A percentile compares a stretch with the other conserved stretches of the same genome.
These are phyloP conservation scores for Cordilura impudica DNA, from an alignment of 2,888 invertebrate species.

Conservation along the genomic window DNA sequence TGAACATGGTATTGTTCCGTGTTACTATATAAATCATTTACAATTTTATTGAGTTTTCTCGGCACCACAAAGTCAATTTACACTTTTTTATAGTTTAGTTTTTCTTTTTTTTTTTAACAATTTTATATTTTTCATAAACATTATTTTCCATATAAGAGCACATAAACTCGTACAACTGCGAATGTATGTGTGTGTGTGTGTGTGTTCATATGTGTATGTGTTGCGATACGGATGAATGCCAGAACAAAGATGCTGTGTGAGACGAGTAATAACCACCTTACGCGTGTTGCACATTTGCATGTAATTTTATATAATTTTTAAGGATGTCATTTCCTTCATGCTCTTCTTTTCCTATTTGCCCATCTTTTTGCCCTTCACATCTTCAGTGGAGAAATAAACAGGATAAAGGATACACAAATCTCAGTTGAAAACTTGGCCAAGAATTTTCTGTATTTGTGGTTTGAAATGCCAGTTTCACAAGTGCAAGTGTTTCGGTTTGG, in stretches of 20 bases:
- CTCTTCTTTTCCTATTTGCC: neutral
- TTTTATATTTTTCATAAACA: slow-evolving; percentile 14
- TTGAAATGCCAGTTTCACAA: slow-evolving; percentile 47
- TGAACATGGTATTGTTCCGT: neutral
- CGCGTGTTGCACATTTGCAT: slow-evolving; percentile 56
- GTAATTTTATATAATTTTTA: slow-evolving; percentile 7
- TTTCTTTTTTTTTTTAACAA: neutral
- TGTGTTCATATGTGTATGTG: neutral
- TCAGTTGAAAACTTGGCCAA: slow-evolving; percentile 48
- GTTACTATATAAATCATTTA: slow-evolving; percentile 54
- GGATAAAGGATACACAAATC: slow-evolving; percentile 26
- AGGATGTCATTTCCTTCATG: neutral
- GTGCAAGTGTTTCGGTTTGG: slow-evolving; percentile 41
- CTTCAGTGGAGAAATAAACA: neutral
- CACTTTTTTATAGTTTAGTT: slow-evolving; percentile 18
- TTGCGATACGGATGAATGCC: neutral
- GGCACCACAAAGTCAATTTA: slow-evolving; percentile 58
- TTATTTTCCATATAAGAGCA: too few species aligned
- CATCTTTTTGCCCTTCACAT: slow-evolving; percentile 3
- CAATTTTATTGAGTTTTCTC: slow-evolving; percentile 56
- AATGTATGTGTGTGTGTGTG: too few species aligned
- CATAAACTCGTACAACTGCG: too few species aligned
- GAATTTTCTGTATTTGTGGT: slow-evolving; percentile 41
- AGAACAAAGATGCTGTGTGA: neutral
- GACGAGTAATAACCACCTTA: neutral